phyloP scores from a whole-genome alignment of 2,113 vertebrate genomes.

The Eptesicus fuscus region DNA sequence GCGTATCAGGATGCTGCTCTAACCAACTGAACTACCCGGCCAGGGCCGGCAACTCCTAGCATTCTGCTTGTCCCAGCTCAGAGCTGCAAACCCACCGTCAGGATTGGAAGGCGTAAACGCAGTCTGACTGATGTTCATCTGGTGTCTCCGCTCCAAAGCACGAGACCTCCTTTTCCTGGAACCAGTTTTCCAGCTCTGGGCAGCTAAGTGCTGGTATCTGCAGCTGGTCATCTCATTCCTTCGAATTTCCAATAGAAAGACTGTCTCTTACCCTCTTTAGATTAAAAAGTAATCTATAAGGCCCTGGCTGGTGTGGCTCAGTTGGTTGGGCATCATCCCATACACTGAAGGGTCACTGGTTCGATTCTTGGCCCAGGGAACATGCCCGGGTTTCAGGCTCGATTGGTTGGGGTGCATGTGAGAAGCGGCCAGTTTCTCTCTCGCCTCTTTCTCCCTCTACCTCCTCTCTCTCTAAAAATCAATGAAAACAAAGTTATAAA shows the following conservation, averaged over 20 bases:
- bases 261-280: background rate
- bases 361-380: background rate
- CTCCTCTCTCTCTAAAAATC: background rate
- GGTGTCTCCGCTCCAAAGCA: background rate
- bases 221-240: background rate
- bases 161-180: background rate
- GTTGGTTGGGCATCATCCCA: background rate
- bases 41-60: background rate
- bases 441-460: background rate
- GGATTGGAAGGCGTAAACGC: background rate
- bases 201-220: background rate
- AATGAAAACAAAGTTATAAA: background rate
- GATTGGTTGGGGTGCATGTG: background rate
- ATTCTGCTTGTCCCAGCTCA: background rate
- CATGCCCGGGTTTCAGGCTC: background rate
- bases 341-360: background rate
- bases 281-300: background rate
- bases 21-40: background rate
- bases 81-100: background rate
- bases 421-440: background rate
- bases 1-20: background rate
- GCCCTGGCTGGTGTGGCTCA: background rate
- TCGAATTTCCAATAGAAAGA: background rate
- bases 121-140: background rate
- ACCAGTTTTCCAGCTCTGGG: background rate